Conservation (phyloP, 2,113 vertebrate species). For the Odocoileus virginianus region DNA sequence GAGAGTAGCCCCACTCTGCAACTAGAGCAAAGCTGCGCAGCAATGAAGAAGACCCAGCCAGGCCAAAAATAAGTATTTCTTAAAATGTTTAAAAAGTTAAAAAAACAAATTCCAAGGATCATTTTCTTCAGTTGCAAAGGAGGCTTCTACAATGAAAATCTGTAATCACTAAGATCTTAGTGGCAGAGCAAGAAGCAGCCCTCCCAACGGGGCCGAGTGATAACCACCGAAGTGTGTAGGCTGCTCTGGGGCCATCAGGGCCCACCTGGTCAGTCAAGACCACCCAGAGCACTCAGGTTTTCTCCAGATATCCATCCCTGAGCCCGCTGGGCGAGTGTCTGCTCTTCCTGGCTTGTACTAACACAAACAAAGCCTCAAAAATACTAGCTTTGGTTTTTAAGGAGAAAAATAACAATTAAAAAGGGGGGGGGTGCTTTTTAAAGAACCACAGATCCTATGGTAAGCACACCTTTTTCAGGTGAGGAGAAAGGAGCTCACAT, state of each 20-base stretch:
- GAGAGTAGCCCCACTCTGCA: not conserved
- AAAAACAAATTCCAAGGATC: not conserved
- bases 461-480: not conserved
- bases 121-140: not conserved
- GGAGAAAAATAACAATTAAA: not conserved
- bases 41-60: no score
- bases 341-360: not conserved
- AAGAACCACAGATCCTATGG: not conserved
- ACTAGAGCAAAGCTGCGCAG: not conserved
- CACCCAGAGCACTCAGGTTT: not conserved
- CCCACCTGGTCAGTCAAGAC: not conserved
- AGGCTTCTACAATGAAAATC: not conserved
- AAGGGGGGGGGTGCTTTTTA: not conserved
- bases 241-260: not conserved
- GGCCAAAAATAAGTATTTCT: not conserved
- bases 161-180: not conserved
- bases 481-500: not conserved
- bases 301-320: not conserved
- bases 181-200: not conserved
- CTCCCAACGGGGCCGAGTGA: not conserved
- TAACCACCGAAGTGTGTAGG: accelerated
- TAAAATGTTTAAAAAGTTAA: not conserved
- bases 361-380: not conserved
- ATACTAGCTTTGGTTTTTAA: not conserved
- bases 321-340: not conserved